Percentiles rank a stretch among this genome's conserved stretches.
Evolutionary conservation across 2,113 vertebrate genomes (phyloP).

Genomic region (Anarhynchus alexandrinus): DNA sequence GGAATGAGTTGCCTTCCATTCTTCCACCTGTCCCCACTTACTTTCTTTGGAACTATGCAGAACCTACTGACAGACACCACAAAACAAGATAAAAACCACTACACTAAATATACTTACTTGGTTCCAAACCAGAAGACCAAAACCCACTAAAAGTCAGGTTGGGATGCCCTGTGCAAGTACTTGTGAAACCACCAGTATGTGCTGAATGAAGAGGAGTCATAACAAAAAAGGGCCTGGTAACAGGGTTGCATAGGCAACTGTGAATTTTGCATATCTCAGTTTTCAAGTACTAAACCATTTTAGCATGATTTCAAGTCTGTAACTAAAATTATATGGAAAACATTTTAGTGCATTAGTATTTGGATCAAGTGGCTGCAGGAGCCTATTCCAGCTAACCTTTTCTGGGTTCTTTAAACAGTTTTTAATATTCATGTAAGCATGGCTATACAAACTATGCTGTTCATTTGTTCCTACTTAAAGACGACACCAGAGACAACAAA

Average conservation of each 20-base stretch:
- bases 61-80: background rate
- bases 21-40: background rate
- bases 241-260: background rate
- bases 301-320: background rate
- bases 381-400: background rate
- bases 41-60: background rate
- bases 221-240: background rate
- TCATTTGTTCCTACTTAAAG: background rate
- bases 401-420: background rate
- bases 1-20: background rate
- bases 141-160: background rate
- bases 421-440: background rate
- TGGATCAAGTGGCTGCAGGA: background rate
- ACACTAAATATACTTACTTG: background rate
- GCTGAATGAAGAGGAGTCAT: background rate
- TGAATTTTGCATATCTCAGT: background rate
- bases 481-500: rapidly evolving
- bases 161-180: background rate
- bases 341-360: background rate
- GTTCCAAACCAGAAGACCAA: background rate
- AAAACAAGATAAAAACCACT: background rate
- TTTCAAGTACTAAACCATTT: background rate
- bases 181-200: background rate
- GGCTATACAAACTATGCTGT: background rate
- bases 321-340: background rate